Base-by-base conservation (phyloP, 2,888 invertebrate species). In the Margaritifera margaritifera region DNA sequence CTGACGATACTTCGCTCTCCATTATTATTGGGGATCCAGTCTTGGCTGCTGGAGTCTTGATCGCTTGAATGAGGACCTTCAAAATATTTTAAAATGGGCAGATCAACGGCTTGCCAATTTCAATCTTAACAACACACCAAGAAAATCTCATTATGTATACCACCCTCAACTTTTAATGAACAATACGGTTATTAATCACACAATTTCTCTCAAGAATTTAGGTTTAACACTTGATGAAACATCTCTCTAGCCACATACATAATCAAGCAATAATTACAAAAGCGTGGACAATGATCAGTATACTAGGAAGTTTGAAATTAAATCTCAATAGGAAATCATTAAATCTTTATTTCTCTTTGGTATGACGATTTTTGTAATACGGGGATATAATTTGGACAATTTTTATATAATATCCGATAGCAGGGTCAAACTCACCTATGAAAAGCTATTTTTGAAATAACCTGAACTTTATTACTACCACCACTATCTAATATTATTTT, bases 1-100 rank as follows among this genome's bases (percentile, higher is more conserved):
- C 63, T 6, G 63, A 63, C 20, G 63, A 63, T 54, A 63, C 63
- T 2, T 63, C 53, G 27, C 27, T 54, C 4, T 24, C 27, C 5
- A 25, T 15, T 25, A 25, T 18, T 20, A 6, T 53, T 4, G 53
- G 25, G 20, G 27, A 63, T 4, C 63, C 22, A 11, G 15, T n/a
- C 25, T n/a, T 18, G 27, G 31, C 53, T 18, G 8, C 27, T 24
- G 18, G n/a, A n/a, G 15, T 24, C 24, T 24, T 63, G 1, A 63
- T 54, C 25, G 20, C 24, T 24, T 63, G 1, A 63, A 63, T 54
- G 20, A 20, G 11, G 63, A 63, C 31, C 24, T 53, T 19, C 19
- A 22, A 3, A 27, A 15, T 18, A 2, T 55, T 24, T 18, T 54
- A 4, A 25, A n/a, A 25, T 54, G 63, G 54, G 22, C 63, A 27